Evolutionary conservation across 2,888 invertebrate species (phyloP), one percentile per base, ranked within the genome.

Genomic region (Drosophila vallismaia): DNA sequence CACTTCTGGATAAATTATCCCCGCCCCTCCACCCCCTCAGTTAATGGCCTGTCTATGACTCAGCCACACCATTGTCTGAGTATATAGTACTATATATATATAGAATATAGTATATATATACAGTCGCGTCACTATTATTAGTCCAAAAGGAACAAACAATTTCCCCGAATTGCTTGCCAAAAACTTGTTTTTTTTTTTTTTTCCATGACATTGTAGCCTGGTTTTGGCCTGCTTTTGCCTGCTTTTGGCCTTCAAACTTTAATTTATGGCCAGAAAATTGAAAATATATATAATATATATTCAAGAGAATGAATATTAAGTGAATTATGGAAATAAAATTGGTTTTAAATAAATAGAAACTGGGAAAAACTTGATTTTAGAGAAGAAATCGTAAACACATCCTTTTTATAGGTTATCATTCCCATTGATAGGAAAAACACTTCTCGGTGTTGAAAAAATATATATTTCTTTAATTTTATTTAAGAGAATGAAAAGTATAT

Each of bases 41-140:
- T 49, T 68, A 59, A 49, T 53, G 69, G 49, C 52, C 51, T 72
- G 74, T 67, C 66, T 77, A 81, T 81, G 85, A 81, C 73, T 81
- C 81, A 84, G 80, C 76, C 60, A 55, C 69, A 54, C 4, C 38
- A 38, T 8, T 19, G 10, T 3, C 5, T 10, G 8, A 5, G 10
- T 24, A 44, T 44, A 24, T 24, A 10, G 19, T 42, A 28, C 28
- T 28, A 28, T 28, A 1, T 10, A 44, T 44, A 24, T 4, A 9
- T 10, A 40, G 14, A n/a, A n/a, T 14, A 14, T 40, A 14, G 12
- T 2, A 14, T 40, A 40, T n/a, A 14, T 14, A 7, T 3, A 8
- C 9, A 24, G 44, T 24, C 44, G 44, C 19, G 44, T 44, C 44
- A 44, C 24, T 44, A 44, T 44, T 44, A 44, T 44, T 44, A 24